Evolutionary conservation across 2,113 vertebrate species (phyloP).

Genomic region (Cheirogaleus medius): DNA sequence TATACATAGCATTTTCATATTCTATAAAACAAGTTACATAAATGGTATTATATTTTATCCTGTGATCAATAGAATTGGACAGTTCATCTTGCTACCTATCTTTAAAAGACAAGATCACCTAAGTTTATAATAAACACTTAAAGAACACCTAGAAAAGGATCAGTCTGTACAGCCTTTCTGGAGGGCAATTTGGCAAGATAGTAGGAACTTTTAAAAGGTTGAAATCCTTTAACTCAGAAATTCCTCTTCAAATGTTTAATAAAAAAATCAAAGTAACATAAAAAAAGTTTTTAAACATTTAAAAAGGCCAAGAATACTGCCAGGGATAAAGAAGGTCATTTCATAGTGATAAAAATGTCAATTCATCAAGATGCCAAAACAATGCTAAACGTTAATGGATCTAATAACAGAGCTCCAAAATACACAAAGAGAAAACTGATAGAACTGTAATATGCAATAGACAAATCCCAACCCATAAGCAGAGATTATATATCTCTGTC

Average conservation of each 20-base stretch:
- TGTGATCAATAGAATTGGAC: not conserved
- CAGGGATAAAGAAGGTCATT: not conserved
- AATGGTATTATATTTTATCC: not conserved
- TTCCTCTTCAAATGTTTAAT: not conserved
- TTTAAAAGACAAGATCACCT: not conserved
- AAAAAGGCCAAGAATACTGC: not conserved
- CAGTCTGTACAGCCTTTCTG: not conserved
- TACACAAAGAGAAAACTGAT: not conserved
- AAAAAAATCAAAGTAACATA: not conserved
- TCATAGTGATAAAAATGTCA: not conserved
- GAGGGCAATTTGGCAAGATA: not conserved
- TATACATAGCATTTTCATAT: not conserved
- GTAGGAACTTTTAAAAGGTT: not conserved
- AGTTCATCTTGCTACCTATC: not conserved
- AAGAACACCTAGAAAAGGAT: not conserved
- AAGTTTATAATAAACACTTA: not conserved
- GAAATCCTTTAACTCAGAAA: not conserved
- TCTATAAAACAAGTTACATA: slow-evolving; percentile 16
- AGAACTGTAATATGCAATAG: not conserved
- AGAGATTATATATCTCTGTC: not conserved
- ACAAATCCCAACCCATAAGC: not conserved
- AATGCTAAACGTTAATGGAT: not conserved
- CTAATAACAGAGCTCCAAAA: not conserved
- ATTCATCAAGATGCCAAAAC: not conserved
- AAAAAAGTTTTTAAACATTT: not conserved